Percentiles rank a stretch among this genome's conserved stretches.
Evolutionary conservation across 2,797 vertebrate species (phyloP).

Genomic region (Pelobates cultripes): DNA sequence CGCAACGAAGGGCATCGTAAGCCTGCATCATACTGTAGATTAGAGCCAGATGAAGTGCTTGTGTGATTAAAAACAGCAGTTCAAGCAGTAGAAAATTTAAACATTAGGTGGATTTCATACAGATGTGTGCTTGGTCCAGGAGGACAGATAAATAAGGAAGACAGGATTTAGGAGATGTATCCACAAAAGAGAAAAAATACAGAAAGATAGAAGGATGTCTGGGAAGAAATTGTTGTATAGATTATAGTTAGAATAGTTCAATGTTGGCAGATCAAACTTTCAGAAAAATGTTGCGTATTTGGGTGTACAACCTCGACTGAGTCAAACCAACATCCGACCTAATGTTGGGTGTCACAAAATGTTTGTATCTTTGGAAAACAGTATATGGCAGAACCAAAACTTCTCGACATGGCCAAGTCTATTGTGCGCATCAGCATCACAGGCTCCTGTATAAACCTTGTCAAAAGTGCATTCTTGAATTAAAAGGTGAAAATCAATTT

Average conservation of each 20-base stretch:
- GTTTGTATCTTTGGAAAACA: too few relatives aligned
- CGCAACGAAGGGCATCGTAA: neutral
- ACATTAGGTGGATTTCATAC: neutral
- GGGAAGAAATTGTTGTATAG: neutral
- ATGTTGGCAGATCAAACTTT: too few relatives aligned
- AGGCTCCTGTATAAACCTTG: too few relatives aligned
- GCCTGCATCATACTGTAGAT: neutral
- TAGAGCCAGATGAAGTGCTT: neutral
- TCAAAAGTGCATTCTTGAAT: too few relatives aligned
- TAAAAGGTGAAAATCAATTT: too few relatives aligned
- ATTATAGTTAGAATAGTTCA: neutral
- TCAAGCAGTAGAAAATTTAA: neutral
- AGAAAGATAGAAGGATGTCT: neutral
- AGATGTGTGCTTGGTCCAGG: neutral
- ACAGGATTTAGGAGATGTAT: neutral
- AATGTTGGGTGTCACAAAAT: too few relatives aligned
- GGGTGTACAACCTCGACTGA: too few relatives aligned
- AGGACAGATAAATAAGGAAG: neutral
- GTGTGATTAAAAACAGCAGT: neutral
- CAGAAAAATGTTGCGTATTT: too few relatives aligned
- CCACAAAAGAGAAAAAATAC: neutral
- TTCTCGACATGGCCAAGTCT: too few relatives aligned
- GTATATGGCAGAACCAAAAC: too few relatives aligned
- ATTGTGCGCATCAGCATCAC: too few relatives aligned
- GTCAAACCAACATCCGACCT: too few relatives aligned